A percentile compares a stretch with the other conserved stretches of the same genome.
These are phyloP conservation scores for Tragelaphus imberbis DNA, from an alignment of 2,113 vertebrate species.

Conservation along the genomic window DNA sequence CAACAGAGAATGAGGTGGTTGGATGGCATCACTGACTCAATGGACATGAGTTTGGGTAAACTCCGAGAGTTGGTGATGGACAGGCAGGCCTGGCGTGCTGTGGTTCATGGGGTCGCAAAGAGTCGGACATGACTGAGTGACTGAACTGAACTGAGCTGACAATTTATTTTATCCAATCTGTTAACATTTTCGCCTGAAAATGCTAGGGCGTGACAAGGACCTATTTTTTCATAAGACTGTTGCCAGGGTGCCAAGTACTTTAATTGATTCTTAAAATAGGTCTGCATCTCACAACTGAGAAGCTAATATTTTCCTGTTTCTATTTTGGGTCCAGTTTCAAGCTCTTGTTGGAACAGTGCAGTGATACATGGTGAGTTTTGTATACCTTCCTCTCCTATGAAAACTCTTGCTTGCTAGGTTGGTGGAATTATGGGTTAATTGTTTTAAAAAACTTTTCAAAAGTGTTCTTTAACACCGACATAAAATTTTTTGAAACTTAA, in stretches of 20 bases:
- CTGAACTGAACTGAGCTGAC: neutral
- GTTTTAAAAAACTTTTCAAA: constrained; percentile 40
- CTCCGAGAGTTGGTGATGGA: neutral
- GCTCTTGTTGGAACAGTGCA: neutral
- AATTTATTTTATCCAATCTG: neutral
- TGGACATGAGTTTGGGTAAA: neutral
- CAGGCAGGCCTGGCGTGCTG: neutral
- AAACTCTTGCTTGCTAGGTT: neutral
- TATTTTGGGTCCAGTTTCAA: neutral
- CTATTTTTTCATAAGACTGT: constrained; percentile 12
- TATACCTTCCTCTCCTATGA: neutral
- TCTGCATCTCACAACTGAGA: neutral
- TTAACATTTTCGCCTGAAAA: neutral
- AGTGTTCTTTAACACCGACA: constrained; percentile 28
- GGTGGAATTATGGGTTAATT: neutral
- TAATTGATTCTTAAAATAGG: constrained; percentile 18
- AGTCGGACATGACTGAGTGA: neutral
- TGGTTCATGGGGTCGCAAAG: neutral
- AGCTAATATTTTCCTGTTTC: neutral
- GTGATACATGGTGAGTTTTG: neutral
- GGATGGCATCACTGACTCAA: neutral
- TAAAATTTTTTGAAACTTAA: constrained; percentile 47
- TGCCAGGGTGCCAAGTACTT: neutral
- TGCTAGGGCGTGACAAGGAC: neutral
- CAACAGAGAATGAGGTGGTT: neutral